Conservation (phyloP, 2,888 invertebrate genomes). For the Frankliniella fusca region DNA sequence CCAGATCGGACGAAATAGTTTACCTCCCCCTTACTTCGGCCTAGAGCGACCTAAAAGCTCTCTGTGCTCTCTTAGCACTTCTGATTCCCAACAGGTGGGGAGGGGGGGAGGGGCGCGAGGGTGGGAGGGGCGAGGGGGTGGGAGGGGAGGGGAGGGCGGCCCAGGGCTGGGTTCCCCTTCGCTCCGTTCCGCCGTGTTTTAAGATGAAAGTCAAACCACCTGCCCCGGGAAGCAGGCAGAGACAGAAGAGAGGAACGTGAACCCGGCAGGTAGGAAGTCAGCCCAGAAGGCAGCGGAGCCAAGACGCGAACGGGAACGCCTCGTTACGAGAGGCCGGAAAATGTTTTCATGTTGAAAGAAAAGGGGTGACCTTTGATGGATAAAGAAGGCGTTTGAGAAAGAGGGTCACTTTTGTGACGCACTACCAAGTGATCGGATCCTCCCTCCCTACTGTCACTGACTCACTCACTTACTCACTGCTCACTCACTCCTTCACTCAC, state of each 20-base stretch:
- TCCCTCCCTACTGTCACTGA: neutral
- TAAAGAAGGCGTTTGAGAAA: too few species aligned
- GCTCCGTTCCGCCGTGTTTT: neutral
- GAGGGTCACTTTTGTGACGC: too few species aligned
- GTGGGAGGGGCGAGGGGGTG: neutral
- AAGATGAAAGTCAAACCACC: slow-evolving; percentile 19
- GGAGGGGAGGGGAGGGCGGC: neutral
- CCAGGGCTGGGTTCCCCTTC: neutral
- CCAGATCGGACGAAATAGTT: too few species aligned
- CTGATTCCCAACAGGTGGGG: neutral
- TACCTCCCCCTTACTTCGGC: too few species aligned
- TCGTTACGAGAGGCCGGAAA: too few species aligned
- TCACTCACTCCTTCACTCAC: neutral
- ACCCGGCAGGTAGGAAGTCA: too few species aligned
- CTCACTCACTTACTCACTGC: neutral
- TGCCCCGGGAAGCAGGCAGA: neutral
- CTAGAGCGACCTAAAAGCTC: neutral
- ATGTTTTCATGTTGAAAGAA: too few species aligned
- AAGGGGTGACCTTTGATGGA: too few species aligned
- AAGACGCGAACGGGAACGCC: too few species aligned
- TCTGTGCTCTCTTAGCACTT: neutral
- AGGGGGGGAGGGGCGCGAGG: neutral
- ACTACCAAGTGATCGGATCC: too few species aligned
- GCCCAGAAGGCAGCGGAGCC: too few species aligned
- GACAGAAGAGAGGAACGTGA: neutral